Evolutionary conservation across 2,113 vertebrate species (phyloP).

Genomic region (Aramus guarauna): DNA sequence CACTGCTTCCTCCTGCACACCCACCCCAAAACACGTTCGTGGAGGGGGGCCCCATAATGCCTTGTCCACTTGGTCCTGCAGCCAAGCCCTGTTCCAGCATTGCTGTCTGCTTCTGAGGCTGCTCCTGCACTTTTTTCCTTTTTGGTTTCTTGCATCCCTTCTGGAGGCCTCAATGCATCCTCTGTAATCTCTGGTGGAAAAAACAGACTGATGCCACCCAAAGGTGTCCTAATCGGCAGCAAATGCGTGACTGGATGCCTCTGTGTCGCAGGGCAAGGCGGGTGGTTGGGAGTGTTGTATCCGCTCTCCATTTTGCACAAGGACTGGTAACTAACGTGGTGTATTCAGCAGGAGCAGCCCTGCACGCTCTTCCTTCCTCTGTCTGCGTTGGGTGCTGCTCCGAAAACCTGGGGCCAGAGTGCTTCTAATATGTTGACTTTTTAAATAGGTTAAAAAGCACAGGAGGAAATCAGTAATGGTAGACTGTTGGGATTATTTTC

Average conservation of each 20-base stretch:
- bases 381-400: background rate
- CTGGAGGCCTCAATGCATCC: background rate
- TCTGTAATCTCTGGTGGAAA: accelerated
- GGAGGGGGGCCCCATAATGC: accelerated
- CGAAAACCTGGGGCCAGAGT: background rate
- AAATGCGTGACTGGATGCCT: background rate
- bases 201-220: accelerated
- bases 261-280: background rate
- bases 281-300: background rate
- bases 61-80: background rate
- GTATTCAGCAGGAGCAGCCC: background rate
- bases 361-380: background rate
- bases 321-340: background rate
- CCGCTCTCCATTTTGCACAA: accelerated
- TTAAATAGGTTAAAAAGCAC: background rate
- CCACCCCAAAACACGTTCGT: background rate
- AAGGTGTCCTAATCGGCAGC: background rate
- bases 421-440: background rate
- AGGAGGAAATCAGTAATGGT: background rate
- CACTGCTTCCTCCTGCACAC: background rate
- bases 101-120: background rate
- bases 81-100: background rate
- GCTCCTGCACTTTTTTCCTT: background rate
- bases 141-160: background rate
- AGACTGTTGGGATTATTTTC: slow-evolving; percentile 17